Percentiles rank a stretch among this genome's conserved stretches.
Evolutionary conservation across 2,888 invertebrate species (phyloP).

Genomic region (Adineta ricciae): DNA sequence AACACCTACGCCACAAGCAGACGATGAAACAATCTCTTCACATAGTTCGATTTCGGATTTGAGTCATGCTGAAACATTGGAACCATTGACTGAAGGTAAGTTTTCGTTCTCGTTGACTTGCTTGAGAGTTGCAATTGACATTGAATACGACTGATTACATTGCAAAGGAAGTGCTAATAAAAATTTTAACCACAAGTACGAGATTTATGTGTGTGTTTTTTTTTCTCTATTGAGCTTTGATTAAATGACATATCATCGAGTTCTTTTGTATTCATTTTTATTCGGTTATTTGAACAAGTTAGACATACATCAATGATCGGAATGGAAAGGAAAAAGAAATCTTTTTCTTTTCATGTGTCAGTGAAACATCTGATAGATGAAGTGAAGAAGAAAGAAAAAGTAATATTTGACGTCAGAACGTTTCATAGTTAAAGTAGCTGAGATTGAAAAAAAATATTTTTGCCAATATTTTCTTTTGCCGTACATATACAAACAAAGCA

Average conservation of each 20-base stretch:
- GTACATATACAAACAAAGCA: background rate
- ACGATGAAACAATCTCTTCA: background rate
- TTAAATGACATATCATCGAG: no score
- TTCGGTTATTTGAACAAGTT: no score
- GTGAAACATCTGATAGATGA: background rate
- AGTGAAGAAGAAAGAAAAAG: background rate
- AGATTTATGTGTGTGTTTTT: no score
- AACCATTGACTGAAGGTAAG: background rate
- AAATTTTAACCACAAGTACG: no score
- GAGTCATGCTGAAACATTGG: constrained; percentile 13
- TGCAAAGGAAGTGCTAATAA: no score
- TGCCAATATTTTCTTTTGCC: background rate
- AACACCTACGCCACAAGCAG: background rate
- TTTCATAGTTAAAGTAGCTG: background rate
- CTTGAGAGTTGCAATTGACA: no score
- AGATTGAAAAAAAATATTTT: background rate
- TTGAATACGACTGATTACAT: no score
- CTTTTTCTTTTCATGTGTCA: background rate
- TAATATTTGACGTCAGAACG: background rate
- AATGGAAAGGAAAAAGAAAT: background rate
- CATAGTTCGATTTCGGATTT: background rate
- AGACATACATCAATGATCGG: background rate
- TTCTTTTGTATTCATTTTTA: no score
- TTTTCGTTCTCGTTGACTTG: background rate
- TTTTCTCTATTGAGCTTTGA: no score